These are phyloP conservation scores for Furcula furcula DNA, from an alignment of 2,888 invertebrate genomes.

Conservation along the genomic window DNA sequence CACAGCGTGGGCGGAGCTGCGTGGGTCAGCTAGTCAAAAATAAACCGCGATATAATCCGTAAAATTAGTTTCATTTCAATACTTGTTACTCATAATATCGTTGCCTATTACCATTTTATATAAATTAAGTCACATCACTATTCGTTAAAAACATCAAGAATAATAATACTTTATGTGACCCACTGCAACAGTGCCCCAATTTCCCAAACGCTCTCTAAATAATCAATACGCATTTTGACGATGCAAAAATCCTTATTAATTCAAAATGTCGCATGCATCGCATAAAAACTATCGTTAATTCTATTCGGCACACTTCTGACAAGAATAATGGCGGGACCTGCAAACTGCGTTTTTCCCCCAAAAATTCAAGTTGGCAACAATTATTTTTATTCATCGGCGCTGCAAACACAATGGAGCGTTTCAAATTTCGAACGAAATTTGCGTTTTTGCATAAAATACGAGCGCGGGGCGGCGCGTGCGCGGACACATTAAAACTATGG, in stretches of 20 bases:
- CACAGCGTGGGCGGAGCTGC: no score
- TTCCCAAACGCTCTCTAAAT: constrained; percentile 30
- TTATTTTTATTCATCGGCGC: constrained; percentile 74
- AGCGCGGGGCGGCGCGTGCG: constrained; percentile 67
- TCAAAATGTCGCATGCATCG: constrained; percentile 66
- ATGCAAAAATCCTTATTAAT: constrained; percentile 61
- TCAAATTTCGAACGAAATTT: constrained; percentile 80
- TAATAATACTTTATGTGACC: constrained; percentile 11
- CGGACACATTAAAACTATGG: constrained; percentile 49
- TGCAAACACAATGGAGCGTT: constrained; percentile 71
- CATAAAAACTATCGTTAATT: constrained; percentile 75
- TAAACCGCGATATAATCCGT: no score
- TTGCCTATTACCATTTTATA: no score
- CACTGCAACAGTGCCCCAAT: constrained; percentile 27
- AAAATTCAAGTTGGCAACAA: constrained; percentile 65
- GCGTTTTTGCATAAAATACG: constrained; percentile 81
- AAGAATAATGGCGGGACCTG: constrained; percentile 50
- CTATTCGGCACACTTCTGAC: constrained; percentile 53
- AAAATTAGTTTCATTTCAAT: no score
- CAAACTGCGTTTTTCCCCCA: constrained; percentile 56
- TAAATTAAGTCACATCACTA: no score
- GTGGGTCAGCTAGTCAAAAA: no score
- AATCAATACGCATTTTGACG: constrained; percentile 58
- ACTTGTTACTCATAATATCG: no score
- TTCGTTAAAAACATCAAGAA: not conserved